Conservation (phyloP, 2,888 invertebrate species). For the Cheilosia pagana region DNA sequence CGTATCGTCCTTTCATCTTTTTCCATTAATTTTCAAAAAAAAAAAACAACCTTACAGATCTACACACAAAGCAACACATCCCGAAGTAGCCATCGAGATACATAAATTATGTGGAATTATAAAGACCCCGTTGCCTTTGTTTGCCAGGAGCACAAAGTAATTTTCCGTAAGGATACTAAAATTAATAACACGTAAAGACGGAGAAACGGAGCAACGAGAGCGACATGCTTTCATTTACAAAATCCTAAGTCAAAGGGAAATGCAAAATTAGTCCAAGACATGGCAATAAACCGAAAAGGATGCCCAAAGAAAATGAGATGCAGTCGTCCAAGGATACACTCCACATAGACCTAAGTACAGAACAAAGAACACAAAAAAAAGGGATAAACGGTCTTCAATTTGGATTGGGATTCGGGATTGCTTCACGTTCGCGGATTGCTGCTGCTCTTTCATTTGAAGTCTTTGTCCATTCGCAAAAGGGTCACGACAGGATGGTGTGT, state of each 20-base stretch:
- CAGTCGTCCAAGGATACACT: slow-evolving; percentile 38
- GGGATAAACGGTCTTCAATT: slow-evolving; percentile 38
- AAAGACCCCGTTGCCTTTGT: slow-evolving; percentile 3
- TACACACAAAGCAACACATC: not conserved
- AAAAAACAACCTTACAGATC: slow-evolving; percentile 5
- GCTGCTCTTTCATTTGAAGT: slow-evolving; percentile 38
- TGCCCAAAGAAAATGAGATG: slow-evolving; percentile 58
- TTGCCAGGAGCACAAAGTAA: slow-evolving; percentile 18
- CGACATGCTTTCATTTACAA: slow-evolving; percentile 38
- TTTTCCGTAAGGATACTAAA: slow-evolving; percentile 41
- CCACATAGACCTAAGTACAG: not conserved
- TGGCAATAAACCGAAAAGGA: slow-evolving; percentile 46
- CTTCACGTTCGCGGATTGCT: slow-evolving; percentile 32
- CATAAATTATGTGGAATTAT: slow-evolving; percentile 58
- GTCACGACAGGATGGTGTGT: slow-evolving; percentile 7
- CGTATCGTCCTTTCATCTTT: not conserved
- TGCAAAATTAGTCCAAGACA: slow-evolving; percentile 49
- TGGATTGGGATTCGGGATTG: slow-evolving; percentile 30
- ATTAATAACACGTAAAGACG: slow-evolving; percentile 61
- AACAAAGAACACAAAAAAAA: slow-evolving; percentile 10
- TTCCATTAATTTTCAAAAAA: slow-evolving; percentile 24
- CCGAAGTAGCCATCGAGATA: slow-evolving; percentile 11
- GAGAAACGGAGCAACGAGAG: not conserved
- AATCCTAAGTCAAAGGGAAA: slow-evolving; percentile 39
- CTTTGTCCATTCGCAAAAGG: slow-evolving; percentile 28